Evolutionary conservation across 2,113 vertebrate species (phyloP), one percentile per base, ranked within the genome.

Genomic region (Eulemur rufifrons): DNA sequence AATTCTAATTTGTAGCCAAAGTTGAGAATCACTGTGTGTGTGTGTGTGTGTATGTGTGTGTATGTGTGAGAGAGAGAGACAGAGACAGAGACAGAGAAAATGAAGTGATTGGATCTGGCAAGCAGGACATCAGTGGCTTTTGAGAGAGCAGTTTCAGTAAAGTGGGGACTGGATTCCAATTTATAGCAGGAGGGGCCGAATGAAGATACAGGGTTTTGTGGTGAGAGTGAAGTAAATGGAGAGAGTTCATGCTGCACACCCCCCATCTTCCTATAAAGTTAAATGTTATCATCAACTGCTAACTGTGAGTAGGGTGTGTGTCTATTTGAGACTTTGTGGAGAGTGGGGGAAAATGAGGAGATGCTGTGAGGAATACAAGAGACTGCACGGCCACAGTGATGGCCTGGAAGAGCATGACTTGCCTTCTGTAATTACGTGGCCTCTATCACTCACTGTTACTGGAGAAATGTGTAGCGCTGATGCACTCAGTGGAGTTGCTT

Each of bases 61-160:
- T 12, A 42, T 14, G 12, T 13, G 15, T 23, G 29, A 37, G 42
- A 39, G n/a, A 6, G 11, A 0, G 54, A 29, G 61, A 15, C 8
- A 15, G 73, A 7, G 42, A 14, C 5, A 25, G 29, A 37, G 42
- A 39, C 17, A 6, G 8, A 0, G 66, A 29, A 27, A 15, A 21
- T 47, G 2, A 18, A 1, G 34, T 39, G 56, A 71, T 32, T 86
- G 80, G 61, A 83, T 86, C 82, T 93, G 89, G 86, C 94, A 86
- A 8, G 27, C 54, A 84, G 71, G 71, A 85, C 52, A 17, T 87
- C 25, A 50, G 47, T 87, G 64, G 47, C 64, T 82, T 96, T 92
- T 50, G 8, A 76, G 56, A 92, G n/a, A 84, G 50, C 23, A 81
- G 32, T 96, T 95, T 83, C 39, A 71, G 47, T 92, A 45, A 82